Evolutionary conservation across 2,113 vertebrate genomes (phyloP).

Genomic region (Scomber japonicus): DNA sequence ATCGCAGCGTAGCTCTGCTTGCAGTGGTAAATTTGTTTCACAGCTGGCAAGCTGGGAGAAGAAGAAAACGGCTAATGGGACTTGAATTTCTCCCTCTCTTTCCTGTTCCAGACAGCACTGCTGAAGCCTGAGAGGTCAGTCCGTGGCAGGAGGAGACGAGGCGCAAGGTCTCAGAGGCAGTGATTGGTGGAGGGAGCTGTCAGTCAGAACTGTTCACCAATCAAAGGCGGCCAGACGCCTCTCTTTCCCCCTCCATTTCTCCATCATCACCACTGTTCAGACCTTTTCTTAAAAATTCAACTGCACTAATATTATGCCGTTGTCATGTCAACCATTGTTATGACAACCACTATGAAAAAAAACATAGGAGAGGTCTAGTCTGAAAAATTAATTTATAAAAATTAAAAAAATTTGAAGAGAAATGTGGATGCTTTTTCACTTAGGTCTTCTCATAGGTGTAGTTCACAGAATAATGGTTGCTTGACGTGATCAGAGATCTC

Average conservation of each 20-base stretch:
- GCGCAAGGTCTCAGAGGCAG: constrained; percentile 83
- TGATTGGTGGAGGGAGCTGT: constrained; percentile 68
- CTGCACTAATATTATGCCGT: constrained; percentile 80
- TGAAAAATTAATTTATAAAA: constrained; percentile 61
- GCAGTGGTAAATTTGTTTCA: no score
- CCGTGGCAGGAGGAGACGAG: constrained; percentile 84
- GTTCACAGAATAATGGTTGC: constrained; percentile 70
- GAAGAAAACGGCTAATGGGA: no score
- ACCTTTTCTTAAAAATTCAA: constrained; percentile 47
- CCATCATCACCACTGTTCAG: constrained; percentile 69
- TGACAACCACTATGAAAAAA: constrained; percentile 68
- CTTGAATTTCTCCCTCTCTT: constrained; percentile 4
- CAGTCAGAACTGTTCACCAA: constrained; percentile 56
- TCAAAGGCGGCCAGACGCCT: constrained; percentile 49
- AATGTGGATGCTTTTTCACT: constrained; percentile 67
- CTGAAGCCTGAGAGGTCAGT: constrained; percentile 81
- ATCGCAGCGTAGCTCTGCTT: no score
- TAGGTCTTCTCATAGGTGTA: constrained; percentile 68
- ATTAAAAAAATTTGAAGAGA: constrained; percentile 35
- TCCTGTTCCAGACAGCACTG: constrained; percentile 73
- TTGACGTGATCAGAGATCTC: constrained; percentile 70
- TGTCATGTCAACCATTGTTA: constrained; percentile 74
- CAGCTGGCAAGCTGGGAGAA: no score
- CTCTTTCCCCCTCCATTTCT: constrained; percentile 47
- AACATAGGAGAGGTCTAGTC: constrained; percentile 67